These are phyloP conservation scores for Allolobophora icterica DNA, from an alignment of 2,888 invertebrate genomes.

Conservation along the genomic window DNA sequence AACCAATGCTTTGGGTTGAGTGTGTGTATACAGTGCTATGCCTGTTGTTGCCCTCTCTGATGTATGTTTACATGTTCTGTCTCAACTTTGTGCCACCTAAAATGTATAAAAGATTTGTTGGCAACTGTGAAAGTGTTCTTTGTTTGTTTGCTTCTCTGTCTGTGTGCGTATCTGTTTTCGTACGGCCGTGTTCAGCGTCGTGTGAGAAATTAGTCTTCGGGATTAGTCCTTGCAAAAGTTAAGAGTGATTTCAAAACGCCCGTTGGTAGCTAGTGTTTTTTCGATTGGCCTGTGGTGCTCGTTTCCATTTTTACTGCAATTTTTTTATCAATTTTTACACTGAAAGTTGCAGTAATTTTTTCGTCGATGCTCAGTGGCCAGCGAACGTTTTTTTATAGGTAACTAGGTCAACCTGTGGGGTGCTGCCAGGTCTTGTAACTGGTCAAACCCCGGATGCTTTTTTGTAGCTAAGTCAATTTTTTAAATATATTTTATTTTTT, in stretches of 20 bases:
- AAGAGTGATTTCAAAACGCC: neutral
- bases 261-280: neutral
- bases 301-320: conserved; percentile 7
- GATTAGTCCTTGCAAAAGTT: neutral
- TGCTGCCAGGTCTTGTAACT: neutral
- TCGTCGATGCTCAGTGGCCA: neutral
- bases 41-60: neutral
- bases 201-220: neutral
- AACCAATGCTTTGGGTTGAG: neutral
- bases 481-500: conserved; percentile 7
- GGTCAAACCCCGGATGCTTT: neutral
- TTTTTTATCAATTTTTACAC: conserved; percentile 17
- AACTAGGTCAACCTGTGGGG: conserved; percentile 9
- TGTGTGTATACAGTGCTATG: neutral
- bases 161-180: neutral
- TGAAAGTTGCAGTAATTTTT: neutral
- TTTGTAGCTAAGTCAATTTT: conserved; percentile 5
- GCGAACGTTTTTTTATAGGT: neutral
- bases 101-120: neutral
- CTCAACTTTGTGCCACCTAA: neutral
- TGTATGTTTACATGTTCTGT: neutral
- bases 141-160: neutral
- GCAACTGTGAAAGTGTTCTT: neutral
- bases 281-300: neutral
- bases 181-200: neutral